These are phyloP conservation scores for Pitta sordida DNA, from an alignment of 2,113 vertebrate genomes.

Conservation along the genomic window DNA sequence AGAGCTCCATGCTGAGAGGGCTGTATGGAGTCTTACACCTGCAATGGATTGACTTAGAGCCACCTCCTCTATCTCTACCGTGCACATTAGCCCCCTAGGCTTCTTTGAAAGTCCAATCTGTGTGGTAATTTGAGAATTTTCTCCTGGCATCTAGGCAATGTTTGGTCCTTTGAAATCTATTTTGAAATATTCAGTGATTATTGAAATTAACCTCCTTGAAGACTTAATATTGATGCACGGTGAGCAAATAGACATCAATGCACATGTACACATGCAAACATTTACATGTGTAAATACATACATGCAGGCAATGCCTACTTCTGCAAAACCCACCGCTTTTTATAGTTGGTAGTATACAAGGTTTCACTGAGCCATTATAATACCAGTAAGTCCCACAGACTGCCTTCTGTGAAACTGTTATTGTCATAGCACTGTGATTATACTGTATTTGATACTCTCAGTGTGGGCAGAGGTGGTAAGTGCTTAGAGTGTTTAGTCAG, in stretches of 20 bases:
- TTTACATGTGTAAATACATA: background rate
- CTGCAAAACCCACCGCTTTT: background rate
- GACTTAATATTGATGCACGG: background rate
- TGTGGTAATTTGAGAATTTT: background rate
- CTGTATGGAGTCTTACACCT: background rate
- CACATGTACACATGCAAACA: background rate
- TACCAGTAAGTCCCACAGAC: background rate
- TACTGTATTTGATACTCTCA: background rate
- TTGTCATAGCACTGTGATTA: background rate
- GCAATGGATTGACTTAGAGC: background rate
- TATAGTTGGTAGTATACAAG: background rate
- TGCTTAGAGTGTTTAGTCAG: constrained; percentile 17
- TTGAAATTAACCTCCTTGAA: background rate
- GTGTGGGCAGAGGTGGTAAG: constrained; percentile 6
- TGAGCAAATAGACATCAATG: background rate
- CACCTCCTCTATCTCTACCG: background rate
- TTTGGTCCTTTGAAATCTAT: background rate
- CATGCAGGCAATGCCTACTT: rapidly evolving
- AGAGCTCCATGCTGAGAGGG: background rate
- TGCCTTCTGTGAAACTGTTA: background rate
- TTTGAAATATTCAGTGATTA: background rate
- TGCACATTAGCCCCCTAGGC: background rate
- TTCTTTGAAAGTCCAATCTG: background rate
- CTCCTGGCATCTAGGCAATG: background rate
- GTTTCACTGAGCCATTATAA: background rate